Conservation (phyloP, 2,888 invertebrate genomes). For the Polietes domitor region DNA sequence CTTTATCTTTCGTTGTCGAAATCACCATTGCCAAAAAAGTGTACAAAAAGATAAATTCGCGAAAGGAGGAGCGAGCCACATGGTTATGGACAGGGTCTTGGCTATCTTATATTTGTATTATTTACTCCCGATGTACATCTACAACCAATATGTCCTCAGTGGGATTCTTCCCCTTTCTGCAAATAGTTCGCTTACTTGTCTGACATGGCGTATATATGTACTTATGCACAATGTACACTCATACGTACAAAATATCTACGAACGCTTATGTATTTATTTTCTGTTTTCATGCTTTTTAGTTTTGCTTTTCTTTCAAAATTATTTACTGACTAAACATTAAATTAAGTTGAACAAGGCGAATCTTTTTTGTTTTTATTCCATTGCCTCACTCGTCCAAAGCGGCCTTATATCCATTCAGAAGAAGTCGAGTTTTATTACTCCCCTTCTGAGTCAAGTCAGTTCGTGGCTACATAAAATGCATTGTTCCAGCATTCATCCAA, state of each 20-base stretch:
- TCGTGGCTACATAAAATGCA: neutral
- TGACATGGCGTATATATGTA: slow-evolving; percentile 1
- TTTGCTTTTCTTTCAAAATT: neutral
- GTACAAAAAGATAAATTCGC: no score
- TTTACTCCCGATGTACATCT: no score
- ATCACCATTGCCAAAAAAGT: no score
- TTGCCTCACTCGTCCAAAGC: neutral
- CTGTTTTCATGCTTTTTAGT: neutral
- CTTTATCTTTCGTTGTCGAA: no score
- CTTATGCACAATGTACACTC: neutral
- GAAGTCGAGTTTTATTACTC: neutral
- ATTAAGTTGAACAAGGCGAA: neutral
- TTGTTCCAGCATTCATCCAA: neutral
- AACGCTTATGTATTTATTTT: neutral
- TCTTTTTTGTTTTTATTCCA: neutral
- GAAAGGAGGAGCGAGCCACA: no score
- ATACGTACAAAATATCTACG: no score
- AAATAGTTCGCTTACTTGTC: neutral
- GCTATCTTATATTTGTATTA: no score
- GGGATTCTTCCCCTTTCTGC: neutral
- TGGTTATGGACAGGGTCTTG: no score
- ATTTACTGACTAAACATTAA: neutral
- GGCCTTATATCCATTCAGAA: neutral
- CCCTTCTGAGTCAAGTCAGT: neutral
- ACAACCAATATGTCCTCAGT: neutral